Percentiles rank a stretch among this genome's conserved stretches.
Conservation (phyloP, 1,140 invertebrate genomes). For the Bactericera cockerelli region DNA sequence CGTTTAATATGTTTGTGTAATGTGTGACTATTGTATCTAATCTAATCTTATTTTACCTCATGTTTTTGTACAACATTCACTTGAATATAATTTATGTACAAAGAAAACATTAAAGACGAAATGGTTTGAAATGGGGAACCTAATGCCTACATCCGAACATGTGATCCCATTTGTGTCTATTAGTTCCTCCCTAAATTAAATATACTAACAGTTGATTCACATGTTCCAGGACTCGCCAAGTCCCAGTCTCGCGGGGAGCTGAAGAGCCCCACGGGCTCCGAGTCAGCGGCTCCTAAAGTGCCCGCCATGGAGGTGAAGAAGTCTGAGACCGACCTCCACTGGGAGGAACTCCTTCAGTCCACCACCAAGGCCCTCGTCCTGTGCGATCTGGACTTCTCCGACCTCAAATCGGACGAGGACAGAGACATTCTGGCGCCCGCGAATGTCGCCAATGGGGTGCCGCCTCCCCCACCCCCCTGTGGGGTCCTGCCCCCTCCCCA, state of each 20-base stretch:
- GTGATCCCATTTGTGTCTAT: no score
- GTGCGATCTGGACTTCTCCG: slow-evolving; percentile 93
- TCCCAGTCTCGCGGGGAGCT: slow-evolving; percentile 36
- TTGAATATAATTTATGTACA: no score
- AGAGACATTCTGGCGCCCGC: slow-evolving; percentile 44
- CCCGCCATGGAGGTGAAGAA: slow-evolving; percentile 54
- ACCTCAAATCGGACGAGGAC: slow-evolving; percentile 68
- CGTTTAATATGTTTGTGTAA: no score
- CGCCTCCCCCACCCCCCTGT: slow-evolving; percentile 52
- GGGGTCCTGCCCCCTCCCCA: slow-evolving; percentile 29
- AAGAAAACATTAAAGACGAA: no score
- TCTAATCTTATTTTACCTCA: no score
- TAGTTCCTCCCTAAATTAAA: no score
- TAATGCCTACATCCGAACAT: no score
- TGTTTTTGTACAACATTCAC: no score
- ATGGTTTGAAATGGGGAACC: no score
- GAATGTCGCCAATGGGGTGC: slow-evolving; percentile 41
- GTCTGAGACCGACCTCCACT: slow-evolving; percentile 84
- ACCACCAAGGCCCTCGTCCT: slow-evolving; percentile 70
- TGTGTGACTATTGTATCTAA: no score
- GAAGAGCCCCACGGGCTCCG: slow-evolving; percentile 46
- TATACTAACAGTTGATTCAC: no score
- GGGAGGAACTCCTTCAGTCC: slow-evolving; percentile 77
- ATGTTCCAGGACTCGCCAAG: slow-evolving; percentile 23
- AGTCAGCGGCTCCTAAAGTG: slow-evolving; percentile 40